Percentiles rank a stretch among this genome's conserved stretches.
phyloP scores from a whole-genome alignment of 2,888 invertebrate species.

The Scaptomyza polygonia region DNA sequence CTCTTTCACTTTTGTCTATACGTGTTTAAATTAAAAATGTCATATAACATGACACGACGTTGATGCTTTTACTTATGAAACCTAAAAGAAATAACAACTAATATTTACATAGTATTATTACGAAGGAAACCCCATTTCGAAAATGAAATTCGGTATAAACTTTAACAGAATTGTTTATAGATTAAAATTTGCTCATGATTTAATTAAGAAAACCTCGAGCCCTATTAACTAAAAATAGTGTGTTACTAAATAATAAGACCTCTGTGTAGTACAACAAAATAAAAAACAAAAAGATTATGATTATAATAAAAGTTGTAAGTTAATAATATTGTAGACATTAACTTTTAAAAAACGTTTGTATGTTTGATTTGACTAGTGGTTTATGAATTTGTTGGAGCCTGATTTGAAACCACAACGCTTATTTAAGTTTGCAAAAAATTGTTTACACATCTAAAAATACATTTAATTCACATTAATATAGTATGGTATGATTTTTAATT shows the following conservation, averaged over 20 bases:
- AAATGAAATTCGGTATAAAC: constrained; percentile 64
- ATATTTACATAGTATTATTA: constrained; percentile 17
- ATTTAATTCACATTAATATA: constrained; percentile 62
- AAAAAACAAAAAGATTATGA: constrained; percentile 11
- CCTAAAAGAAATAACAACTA: constrained; percentile 21
- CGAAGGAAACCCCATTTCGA: constrained; percentile 56
- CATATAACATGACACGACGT: constrained; percentile 43
- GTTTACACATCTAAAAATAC: constrained; percentile 69
- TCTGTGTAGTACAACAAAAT: constrained; percentile 44
- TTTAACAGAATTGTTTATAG: constrained; percentile 31
- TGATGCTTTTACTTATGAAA: constrained; percentile 21
- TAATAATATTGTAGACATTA: constrained; percentile 57
- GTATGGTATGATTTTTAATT: constrained; percentile 38
- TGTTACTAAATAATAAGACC: constrained; percentile 44
- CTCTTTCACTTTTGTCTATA: constrained; percentile 4
- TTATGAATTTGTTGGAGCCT: constrained; percentile 43
- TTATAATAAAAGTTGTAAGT: constrained; percentile 13
- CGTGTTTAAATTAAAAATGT: constrained; percentile 28
- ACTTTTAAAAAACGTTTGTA: constrained; percentile 21
- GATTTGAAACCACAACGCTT: constrained; percentile 77
- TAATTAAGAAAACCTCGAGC: constrained; percentile 14
- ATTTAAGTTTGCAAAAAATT: constrained; percentile 55
- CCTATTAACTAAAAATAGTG: constrained; percentile 47
- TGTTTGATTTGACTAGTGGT: constrained; percentile 57
- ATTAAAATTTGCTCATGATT: constrained; percentile 20